Evolutionary conservation across 2,797 vertebrate species (phyloP).

Genomic region (Kryptopterus vitreolus): DNA sequence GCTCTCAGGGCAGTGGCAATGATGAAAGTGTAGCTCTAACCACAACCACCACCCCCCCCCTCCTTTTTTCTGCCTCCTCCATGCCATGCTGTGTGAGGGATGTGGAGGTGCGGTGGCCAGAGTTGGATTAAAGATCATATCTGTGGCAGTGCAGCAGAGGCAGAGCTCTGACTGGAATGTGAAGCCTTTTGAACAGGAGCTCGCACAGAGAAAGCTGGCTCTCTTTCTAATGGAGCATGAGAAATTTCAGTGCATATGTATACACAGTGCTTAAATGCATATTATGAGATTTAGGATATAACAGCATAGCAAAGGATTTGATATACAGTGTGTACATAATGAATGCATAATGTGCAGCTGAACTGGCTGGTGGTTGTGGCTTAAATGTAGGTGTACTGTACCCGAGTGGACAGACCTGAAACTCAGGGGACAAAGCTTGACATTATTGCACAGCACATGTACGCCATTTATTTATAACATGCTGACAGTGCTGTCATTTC

Average conservation of each 20-base stretch:
- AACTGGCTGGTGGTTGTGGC: background rate
- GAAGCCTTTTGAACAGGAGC: conserved; percentile 54
- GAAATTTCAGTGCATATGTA: conserved; percentile 19
- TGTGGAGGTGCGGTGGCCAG: conserved; percentile 60
- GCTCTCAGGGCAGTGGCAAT: conserved; percentile 20
- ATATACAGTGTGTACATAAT: background rate
- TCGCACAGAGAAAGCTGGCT: conserved; percentile 43
- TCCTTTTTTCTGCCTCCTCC: conserved; percentile 50
- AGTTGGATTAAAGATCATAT: conserved; percentile 73
- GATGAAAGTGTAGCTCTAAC: conserved; percentile 55
- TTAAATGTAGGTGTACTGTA: background rate
- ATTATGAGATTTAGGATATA: background rate
- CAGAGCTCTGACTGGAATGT: conserved; percentile 55
- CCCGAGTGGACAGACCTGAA: background rate
- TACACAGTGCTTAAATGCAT: background rate
- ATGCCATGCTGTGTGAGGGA: conserved; percentile 61
- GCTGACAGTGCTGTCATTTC: conserved; percentile 9
- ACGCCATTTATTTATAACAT: background rate
- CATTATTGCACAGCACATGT: background rate
- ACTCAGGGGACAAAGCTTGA: background rate
- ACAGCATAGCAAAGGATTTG: background rate
- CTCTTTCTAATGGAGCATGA: conserved; percentile 56
- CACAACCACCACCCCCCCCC: too few species aligned
- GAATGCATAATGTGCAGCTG: background rate
- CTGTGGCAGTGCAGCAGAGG: conserved; percentile 52